Evolutionary conservation across 2,797 vertebrate genomes (phyloP), one percentile per base, ranked within the genome.

Genomic region (Crocodylus rhombifer): DNA sequence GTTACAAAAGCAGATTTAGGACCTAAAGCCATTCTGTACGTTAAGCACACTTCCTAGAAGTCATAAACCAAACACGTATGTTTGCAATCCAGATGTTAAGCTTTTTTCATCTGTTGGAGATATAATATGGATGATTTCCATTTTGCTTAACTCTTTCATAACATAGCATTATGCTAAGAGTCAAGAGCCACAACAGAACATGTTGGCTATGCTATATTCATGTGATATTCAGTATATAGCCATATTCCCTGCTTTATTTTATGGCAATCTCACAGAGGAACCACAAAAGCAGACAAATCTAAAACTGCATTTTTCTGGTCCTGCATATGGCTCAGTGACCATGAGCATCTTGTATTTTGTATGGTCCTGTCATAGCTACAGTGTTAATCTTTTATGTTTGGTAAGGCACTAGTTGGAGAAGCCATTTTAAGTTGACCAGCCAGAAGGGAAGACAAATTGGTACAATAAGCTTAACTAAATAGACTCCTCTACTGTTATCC

Each of bases 1-100:
- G 91, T 91, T 94, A 90, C 91, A 63, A 0, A 0, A 71, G 82
- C 87, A 67, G 86, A 86, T 88, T 82, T 7, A 2, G 78, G 93
- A 42, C 67, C 86, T 80, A 75, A 28, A 82, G 89, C n/a, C 74
- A 86, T 63, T 42, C 56, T 77, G 63, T 71, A 81, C 64, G 4
- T 92, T 67, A 79, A 64, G 0, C 0, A 61, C 51, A 23, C 60
- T 67, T 88, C 91, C 93, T 0, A 0, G 84, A 83, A 88, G 93
- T 95, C 93, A 83, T 12, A 84, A 82, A 69, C 64, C 81, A 4
- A 4, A 3, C 74, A 77, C 91, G 84, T 69, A 25, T 79, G 62
- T 91, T 71, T 91, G 73, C 87, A 88, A 92, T 77, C 89, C 93
- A 84, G 71, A 88, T 74, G 69, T 55, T 89, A 89, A 86, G 67